phyloP scores from a whole-genome alignment of 1,140 invertebrate genomes.

The Trachelipus rathkii region DNA sequence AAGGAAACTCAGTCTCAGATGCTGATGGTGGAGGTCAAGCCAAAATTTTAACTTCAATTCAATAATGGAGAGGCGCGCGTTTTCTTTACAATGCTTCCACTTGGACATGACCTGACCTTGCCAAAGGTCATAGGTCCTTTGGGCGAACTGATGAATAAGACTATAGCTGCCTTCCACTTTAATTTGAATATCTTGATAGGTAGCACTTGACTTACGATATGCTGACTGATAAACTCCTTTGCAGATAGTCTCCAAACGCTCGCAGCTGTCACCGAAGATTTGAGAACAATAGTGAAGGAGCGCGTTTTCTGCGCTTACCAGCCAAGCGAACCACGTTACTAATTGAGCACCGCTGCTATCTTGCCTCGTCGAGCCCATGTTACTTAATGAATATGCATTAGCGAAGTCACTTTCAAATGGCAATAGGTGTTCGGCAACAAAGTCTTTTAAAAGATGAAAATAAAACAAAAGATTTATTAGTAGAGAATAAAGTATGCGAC shows the following conservation, averaged over 20 bases:
- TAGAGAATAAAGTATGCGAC: too few relatives aligned
- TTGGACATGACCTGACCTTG: not conserved
- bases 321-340: not conserved
- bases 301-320: not conserved
- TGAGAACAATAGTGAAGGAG: not conserved
- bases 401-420: too few relatives aligned
- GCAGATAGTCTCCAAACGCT: not conserved
- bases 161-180: not conserved
- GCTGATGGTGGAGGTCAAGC: not conserved
- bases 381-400: too few relatives aligned
- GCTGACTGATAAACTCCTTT: not conserved
- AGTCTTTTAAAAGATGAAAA: too few relatives aligned
- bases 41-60: slow-evolving; percentile 6
- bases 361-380: not conserved
- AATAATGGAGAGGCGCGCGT: not conserved
- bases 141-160: not conserved
- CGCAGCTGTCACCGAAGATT: not conserved
- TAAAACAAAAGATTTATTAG: too few relatives aligned
- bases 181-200: not conserved
- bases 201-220: not conserved
- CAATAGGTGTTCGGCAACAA: too few relatives aligned
- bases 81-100: not conserved
- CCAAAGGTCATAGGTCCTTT: not conserved
- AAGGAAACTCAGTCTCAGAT: not conserved
- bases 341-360: not conserved